Evolutionary conservation across 2,797 vertebrate genomes (phyloP).

Genomic region (Gallinago nigripennis): DNA sequence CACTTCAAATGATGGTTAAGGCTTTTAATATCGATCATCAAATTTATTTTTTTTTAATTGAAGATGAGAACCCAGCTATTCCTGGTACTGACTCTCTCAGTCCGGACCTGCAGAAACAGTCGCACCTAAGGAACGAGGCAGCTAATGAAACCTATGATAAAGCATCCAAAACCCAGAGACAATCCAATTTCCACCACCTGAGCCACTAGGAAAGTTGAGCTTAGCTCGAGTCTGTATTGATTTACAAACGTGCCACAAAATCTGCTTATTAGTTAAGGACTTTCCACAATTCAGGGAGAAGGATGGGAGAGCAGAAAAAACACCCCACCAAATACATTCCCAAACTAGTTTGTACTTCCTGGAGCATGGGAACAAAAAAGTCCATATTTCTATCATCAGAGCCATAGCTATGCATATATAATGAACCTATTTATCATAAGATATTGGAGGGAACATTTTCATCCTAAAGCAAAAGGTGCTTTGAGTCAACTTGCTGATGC

Average conservation of each 20-base stretch:
- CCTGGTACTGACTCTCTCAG: background rate
- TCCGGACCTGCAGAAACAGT: background rate
- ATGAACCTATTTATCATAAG: background rate
- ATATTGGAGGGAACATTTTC: background rate
- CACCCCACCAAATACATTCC: background rate
- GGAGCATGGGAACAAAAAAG: background rate
- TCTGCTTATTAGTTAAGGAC: background rate
- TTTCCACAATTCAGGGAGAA: background rate
- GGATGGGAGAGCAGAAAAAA: background rate
- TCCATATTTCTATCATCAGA: background rate
- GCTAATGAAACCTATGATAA: background rate
- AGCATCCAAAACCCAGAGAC: background rate
- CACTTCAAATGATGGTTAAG: background rate
- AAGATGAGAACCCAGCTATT: background rate
- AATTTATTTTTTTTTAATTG: background rate
- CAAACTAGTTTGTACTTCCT: background rate
- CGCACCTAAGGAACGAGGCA: background rate
- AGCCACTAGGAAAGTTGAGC: background rate
- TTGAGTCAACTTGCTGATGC: background rate
- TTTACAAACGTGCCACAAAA: background rate
- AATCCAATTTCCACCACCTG: background rate
- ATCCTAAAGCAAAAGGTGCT: background rate
- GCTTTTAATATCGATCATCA: background rate
- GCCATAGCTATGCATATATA: fast-evolving
- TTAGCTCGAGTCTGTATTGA: background rate